These are phyloP conservation scores for Melanchra persicariae DNA, from an alignment of 2,888 invertebrate genomes.

Conservation along the genomic window DNA sequence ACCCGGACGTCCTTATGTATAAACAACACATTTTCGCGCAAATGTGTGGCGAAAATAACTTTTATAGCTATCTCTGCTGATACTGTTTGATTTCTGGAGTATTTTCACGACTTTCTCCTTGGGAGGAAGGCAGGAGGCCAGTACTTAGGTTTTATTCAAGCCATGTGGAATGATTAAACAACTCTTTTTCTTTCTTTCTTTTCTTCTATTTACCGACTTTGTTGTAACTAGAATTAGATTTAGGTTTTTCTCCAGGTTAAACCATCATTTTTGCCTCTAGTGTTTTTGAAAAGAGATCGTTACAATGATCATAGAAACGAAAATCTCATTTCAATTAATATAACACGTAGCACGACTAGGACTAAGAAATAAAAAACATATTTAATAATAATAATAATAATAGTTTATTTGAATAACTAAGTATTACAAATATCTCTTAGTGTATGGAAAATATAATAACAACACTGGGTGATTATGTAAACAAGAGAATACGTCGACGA, in stretches of 20 bases:
- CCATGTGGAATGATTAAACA: not conserved
- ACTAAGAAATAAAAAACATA: no score
- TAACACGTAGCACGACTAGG: no score
- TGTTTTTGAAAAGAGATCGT: not conserved
- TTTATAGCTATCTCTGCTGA: slow-evolving; percentile 64
- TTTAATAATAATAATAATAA: no score
- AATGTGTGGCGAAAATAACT: slow-evolving; percentile 69
- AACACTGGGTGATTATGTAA: no score
- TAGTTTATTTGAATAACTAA: no score
- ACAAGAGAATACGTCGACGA: no score
- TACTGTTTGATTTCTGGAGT: slow-evolving; percentile 46
- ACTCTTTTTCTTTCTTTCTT: no score
- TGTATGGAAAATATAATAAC: no score
- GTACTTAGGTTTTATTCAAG: not conserved
- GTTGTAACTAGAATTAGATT: not conserved
- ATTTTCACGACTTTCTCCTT: slow-evolving; percentile 28
- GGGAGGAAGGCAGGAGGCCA: not conserved
- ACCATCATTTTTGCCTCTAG: not conserved
- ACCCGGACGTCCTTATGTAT: slow-evolving; percentile 68
- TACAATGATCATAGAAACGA: not conserved
- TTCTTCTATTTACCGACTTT: not conserved
- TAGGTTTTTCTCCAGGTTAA: no score
- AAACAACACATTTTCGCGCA: slow-evolving; percentile 67
- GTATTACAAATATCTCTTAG: no score
- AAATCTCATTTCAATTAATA: no score